phyloP scores from a whole-genome alignment of 2,797 vertebrate species.

The Harpagifer antarcticus region DNA sequence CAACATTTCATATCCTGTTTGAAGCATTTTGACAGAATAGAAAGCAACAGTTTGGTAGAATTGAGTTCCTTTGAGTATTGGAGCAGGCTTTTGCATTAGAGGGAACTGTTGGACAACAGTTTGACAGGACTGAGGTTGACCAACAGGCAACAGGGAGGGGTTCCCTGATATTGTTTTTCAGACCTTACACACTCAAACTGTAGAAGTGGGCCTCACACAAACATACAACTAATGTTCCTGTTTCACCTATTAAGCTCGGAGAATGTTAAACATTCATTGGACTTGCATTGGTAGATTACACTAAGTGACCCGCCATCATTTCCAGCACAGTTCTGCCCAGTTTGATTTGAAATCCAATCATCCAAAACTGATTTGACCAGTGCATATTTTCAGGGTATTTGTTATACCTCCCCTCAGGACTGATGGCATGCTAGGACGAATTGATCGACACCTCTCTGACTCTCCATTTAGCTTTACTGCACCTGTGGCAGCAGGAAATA shows the following conservation, averaged over 20 bases:
- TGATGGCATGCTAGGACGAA: not conserved
- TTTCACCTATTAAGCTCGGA: not conserved
- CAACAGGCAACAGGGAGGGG: not conserved
- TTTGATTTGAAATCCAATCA: not conserved
- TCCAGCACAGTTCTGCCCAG: not conserved
- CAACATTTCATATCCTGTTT: constrained; percentile 32
- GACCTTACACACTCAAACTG: too few species aligned
- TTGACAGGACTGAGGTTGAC: not conserved
- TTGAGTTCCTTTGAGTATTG: not conserved
- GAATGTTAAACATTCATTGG: not conserved
- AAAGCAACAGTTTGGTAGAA: constrained; percentile 17
- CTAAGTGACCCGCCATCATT: too few species aligned
- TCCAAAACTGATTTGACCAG: not conserved
- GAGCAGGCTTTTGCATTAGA: not conserved
- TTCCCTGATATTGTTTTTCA: not conserved
- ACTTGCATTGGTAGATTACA: too few species aligned
- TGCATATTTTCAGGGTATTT: not conserved
- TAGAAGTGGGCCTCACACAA: not conserved
- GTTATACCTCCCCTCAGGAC: not conserved
- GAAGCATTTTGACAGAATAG: constrained; percentile 28
- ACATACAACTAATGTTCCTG: not conserved
- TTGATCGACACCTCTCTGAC: constrained; percentile 3
- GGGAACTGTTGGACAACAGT: not conserved
- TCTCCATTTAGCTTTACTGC: not conserved
- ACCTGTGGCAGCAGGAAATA: not conserved